phyloP scores from a whole-genome alignment of 2,888 invertebrate species.

The Idaea aversata region DNA sequence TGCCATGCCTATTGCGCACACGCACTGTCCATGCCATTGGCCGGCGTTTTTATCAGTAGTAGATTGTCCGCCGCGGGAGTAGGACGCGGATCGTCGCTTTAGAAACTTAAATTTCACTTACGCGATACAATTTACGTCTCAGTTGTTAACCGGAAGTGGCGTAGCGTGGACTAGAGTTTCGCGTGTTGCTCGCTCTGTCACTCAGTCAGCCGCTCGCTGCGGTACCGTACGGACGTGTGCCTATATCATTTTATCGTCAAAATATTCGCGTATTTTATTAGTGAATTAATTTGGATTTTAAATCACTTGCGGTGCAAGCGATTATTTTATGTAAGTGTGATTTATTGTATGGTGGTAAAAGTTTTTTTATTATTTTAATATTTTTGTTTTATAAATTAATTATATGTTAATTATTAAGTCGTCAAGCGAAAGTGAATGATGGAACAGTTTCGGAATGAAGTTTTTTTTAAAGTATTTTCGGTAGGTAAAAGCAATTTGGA shows the following conservation, averaged over 20 bases:
- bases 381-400: slow-evolving; percentile 12
- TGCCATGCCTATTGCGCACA: slow-evolving; percentile 30
- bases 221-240: slow-evolving; percentile 37
- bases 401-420: slow-evolving; percentile 29
- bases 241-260: slow-evolving; percentile 11
- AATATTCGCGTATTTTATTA: slow-evolving; percentile 25
- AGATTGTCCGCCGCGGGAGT: slow-evolving; percentile 16
- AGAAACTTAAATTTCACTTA: slow-evolving; percentile 8
- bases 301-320: slow-evolving; percentile 15
- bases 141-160: slow-evolving; percentile 29
- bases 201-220: slow-evolving; percentile 33
- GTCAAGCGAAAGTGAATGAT: slow-evolving; percentile 32
- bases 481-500: background rate
- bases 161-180: slow-evolving; percentile 18
- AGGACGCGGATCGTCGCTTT: slow-evolving; percentile 11
- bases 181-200: slow-evolving; percentile 15
- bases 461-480: background rate
- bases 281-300: slow-evolving; percentile 27
- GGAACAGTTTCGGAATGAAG: slow-evolving; percentile 12
- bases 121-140: slow-evolving; percentile 20
- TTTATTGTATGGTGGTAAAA: background rate
- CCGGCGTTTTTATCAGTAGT: slow-evolving; percentile 39
- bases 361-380: slow-evolving; percentile 7
- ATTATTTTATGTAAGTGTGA: slow-evolving; percentile 21
- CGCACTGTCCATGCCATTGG: slow-evolving; percentile 32